Base-by-base conservation (phyloP, 2,888 invertebrate species). In the Anodontia alba region DNA sequence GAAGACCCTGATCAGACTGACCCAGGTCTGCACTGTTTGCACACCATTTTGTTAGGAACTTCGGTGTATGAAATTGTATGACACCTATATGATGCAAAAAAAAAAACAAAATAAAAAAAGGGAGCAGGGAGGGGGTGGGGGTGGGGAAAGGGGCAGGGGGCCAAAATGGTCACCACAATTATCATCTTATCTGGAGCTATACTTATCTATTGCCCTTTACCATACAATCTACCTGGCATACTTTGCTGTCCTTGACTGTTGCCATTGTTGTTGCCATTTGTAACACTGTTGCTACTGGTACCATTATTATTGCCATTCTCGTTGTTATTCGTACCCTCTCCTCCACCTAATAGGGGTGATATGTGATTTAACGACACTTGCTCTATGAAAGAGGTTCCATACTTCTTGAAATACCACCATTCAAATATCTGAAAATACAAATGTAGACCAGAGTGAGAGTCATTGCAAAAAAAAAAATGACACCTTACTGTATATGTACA, bases 371-470 rank as follows among this genome's bases (percentile, higher is more conserved):
- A 95, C 0, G 98, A 99, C 77, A 99, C 97, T 96, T 99, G 98
- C 95, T 99, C 99, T 90, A 99, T 99, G 94, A 99, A 99, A 0
- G 98, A 98, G 8, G 98, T 98, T 31, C 99, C 99, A 95, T 98
- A 99, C 95, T 99, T 99, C 91, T 99, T 97, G 95, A 99, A 99
- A 95, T 99, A 99, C 99, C 99, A 99, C 99, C 99, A 99, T 95
- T 99, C 99, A 95, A 99, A 99, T 85, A 96, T 96, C 95, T 96
- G 92, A 51, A 94, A 94, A 80, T 57, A 80, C 33, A 62, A 29
- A 57, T 20, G n/a, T n/a, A n/a, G n/a, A n/a, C 42, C n/a, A n/a
- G n/a, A n/a, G n/a, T n/a, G n/a, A n/a, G n/a, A n/a, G n/a, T n/a
- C n/a, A n/a, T n/a, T n/a, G n/a, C n/a, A n/a, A n/a, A n/a, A n/a